Evolutionary conservation across 2,888 invertebrate genomes (phyloP).

Genomic region (Gymnosoma rotundatum): DNA sequence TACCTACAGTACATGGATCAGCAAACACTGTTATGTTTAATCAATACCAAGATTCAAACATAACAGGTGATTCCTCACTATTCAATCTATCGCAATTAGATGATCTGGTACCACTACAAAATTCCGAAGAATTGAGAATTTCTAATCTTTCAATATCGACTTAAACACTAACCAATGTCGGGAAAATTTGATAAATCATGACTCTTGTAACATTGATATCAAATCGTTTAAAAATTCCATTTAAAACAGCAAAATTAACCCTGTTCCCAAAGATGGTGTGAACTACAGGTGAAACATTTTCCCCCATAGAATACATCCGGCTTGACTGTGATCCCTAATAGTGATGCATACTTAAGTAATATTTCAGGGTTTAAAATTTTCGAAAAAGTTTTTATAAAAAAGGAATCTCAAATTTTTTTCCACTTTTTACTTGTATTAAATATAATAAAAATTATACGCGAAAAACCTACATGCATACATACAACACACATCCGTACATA

Average conservation of each 20-base stretch:
- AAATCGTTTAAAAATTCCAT: not conserved
- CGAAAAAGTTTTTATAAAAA: not conserved
- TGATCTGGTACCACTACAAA: slow-evolving; percentile 57
- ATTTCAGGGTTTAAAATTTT: slow-evolving; percentile 26
- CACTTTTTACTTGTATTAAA: not conserved
- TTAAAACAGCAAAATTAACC: not conserved
- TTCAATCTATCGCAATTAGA: slow-evolving; percentile 51
- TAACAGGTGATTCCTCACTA: slow-evolving; percentile 29
- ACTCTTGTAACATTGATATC: not conserved
- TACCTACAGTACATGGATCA: not conserved
- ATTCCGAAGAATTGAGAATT: slow-evolving; percentile 71
- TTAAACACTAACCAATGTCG: slow-evolving; percentile 18
- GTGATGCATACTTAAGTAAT: slow-evolving; percentile 5
- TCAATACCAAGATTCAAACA: slow-evolving; percentile 46
- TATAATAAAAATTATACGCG: no score
- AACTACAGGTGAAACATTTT: not conserved
- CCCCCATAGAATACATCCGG: not conserved
- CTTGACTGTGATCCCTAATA: slow-evolving; percentile 32
- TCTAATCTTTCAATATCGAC: slow-evolving; percentile 71
- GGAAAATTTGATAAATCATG: not conserved
- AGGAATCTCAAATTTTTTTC: slow-evolving; percentile 46
- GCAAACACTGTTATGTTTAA: slow-evolving; percentile 37
- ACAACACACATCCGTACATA: no score
- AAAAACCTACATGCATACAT: no score
- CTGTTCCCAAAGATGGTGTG: not conserved